phyloP scores from a whole-genome alignment of 2,888 invertebrate species.

The Ernsta delagoae region DNA sequence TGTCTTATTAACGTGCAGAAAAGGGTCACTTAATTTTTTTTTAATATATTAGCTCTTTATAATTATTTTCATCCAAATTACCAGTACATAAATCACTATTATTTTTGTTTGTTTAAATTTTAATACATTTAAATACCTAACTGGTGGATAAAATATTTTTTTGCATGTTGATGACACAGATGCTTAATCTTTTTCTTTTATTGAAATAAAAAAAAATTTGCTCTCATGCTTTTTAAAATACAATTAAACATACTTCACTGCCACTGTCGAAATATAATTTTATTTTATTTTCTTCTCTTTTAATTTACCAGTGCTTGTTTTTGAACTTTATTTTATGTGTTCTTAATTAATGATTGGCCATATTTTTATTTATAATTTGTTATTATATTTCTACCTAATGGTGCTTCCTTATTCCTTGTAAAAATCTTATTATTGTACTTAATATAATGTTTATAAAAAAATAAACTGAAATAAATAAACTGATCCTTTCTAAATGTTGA shows the following conservation, averaged over 20 bases:
- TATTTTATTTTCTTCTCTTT: not conserved
- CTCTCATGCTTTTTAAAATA: not conserved
- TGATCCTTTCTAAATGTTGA: constrained; percentile 5
- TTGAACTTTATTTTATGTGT: not conserved
- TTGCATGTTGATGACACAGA: not conserved
- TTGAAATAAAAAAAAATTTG: too few relatives aligned
- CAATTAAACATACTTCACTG: not conserved
- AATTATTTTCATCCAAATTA: not conserved
- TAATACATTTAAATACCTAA: too few relatives aligned
- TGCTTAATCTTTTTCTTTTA: not conserved
- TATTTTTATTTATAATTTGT: too few relatives aligned
- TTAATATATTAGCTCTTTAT: too few relatives aligned
- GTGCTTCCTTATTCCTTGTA: too few relatives aligned
- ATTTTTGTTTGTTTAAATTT: too few relatives aligned
- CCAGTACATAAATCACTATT: too few relatives aligned
- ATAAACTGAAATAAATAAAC: constrained; percentile 1
- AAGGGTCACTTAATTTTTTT: not conserved
- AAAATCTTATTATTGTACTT: not conserved
- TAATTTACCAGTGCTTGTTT: not conserved
- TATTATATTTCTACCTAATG: too few relatives aligned
- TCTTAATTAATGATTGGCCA: too few relatives aligned
- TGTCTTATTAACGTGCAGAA: not conserved
- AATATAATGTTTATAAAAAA: constrained; percentile 2
- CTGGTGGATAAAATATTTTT: too few relatives aligned
- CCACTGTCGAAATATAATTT: not conserved